These are phyloP conservation scores for Urophycis tenuis DNA, from an alignment of 2,797 vertebrate species.

Conservation along the genomic window DNA sequence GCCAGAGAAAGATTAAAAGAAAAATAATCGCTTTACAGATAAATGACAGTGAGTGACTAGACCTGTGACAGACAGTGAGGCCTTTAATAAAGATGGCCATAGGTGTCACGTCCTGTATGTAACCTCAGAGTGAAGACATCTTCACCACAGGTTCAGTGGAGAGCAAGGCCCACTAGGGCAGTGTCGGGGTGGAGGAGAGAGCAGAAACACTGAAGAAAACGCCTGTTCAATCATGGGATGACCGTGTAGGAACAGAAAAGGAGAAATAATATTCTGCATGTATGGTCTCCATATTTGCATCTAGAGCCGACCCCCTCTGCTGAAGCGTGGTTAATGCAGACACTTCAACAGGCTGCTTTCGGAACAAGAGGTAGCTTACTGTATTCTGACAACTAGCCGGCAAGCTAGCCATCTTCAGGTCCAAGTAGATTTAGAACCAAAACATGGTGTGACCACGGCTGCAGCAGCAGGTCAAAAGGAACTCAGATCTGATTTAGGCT, in stretches of 20 bases:
- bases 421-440: constrained; percentile 4
- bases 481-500: background rate
- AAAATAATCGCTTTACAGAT: background rate
- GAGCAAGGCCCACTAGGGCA: constrained; percentile 21
- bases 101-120: constrained; percentile 43
- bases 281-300: constrained; percentile 19
- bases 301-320: too few relatives aligned
- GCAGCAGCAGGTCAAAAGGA: background rate
- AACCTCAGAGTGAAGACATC: constrained; percentile 42
- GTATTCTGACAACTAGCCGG: background rate
- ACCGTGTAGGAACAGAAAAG: constrained; percentile 26
- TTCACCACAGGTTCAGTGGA: constrained; percentile 38
- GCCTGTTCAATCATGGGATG: constrained; percentile 22
- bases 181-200: constrained; percentile 12
- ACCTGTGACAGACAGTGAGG: constrained; percentile 7
- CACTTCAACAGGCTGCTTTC: background rate
- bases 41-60: background rate
- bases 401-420: background rate
- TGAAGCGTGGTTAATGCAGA: background rate
- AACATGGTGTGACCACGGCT: background rate
- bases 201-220: background rate
- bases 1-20: background rate
- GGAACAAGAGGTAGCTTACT: background rate
- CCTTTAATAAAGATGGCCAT: constrained; percentile 47
- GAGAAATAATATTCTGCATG: constrained; percentile 14